Evolutionary conservation across 2,888 invertebrate species (phyloP).

Genomic region (Notocelia uddmanniana): DNA sequence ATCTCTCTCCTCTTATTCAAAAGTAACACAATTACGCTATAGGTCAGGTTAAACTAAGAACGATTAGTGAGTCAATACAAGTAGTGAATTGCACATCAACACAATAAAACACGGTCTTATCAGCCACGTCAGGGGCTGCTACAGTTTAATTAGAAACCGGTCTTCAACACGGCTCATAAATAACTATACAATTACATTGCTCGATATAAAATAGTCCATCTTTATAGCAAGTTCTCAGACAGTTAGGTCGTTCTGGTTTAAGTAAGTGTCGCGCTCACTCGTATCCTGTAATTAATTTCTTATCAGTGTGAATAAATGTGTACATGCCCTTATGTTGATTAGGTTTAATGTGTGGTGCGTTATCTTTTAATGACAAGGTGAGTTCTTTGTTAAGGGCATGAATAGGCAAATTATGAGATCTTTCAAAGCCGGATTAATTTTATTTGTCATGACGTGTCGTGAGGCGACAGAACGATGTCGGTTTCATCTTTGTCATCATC

Average conservation of each 20-base stretch:
- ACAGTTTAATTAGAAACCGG: conserved; percentile 34
- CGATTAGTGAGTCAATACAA: background rate
- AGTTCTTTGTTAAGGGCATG: background rate
- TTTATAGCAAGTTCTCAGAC: background rate
- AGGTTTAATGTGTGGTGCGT: conserved; percentile 17
- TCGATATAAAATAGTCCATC: background rate
- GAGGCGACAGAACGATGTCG: no score
- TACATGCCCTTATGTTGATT: conserved; percentile 30
- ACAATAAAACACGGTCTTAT: conserved; percentile 29
- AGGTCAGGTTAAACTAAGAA: background rate
- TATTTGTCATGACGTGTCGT: no score
- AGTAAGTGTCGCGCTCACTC: conserved; percentile 3
- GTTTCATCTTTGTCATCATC: no score
- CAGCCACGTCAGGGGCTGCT: conserved; percentile 17
- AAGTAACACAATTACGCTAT: no score
- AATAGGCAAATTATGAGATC: no score
- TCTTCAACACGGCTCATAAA: conserved; percentile 18
- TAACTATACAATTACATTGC: conserved; percentile 17
- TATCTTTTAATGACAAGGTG: conserved; percentile 9
- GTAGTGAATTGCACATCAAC: conserved; percentile 10
- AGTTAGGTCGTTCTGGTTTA: background rate
- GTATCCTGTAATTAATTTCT: conserved; percentile 31
- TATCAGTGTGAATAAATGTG: conserved; percentile 27
- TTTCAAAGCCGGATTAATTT: no score
- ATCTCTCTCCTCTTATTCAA: no score